Evolutionary conservation across 2,797 vertebrate species (phyloP).

Genomic region (Syngnathus rostellatus): DNA sequence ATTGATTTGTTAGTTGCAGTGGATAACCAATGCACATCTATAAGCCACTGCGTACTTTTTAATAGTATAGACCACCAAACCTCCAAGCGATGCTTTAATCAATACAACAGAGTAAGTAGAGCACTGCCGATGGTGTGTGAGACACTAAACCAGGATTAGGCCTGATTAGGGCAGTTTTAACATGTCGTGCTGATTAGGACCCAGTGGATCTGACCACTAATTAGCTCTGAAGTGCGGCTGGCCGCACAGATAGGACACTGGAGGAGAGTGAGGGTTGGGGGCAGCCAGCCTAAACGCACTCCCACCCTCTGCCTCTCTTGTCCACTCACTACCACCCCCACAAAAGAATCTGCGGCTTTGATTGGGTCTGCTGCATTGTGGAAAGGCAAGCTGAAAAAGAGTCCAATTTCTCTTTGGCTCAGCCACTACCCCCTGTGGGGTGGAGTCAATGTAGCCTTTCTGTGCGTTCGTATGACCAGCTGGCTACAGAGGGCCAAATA

Average conservation of each 20-base stretch:
- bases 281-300: constrained; percentile 31
- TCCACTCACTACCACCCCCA: constrained; percentile 49
- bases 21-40: constrained; percentile 8
- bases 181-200: constrained; percentile 70
- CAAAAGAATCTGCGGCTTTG: constrained; percentile 58
- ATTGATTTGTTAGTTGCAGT: too few species aligned
- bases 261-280: constrained; percentile 15
- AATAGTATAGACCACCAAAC: constrained; percentile 47
- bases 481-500: constrained; percentile 81
- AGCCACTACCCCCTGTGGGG: constrained; percentile 61
- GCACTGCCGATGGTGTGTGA: constrained; percentile 20
- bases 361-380: constrained; percentile 60
- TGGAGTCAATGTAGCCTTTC: constrained; percentile 67
- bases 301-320: constrained; percentile 45
- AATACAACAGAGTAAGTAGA: constrained; percentile 55
- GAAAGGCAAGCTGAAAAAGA: constrained; percentile 63
- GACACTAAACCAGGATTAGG: constrained; percentile 67
- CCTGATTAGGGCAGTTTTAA: constrained; percentile 75
- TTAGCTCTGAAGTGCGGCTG: constrained; percentile 70
- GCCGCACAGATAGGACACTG: constrained; percentile 54
- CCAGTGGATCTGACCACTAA: constrained; percentile 65
- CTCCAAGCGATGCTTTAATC: constrained; percentile 53
- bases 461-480: constrained; percentile 72
- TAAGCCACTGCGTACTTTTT: constrained; percentile 12
- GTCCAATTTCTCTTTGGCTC: constrained; percentile 68